phyloP scores from a whole-genome alignment of 2,113 vertebrate species.

The Atherinomorus stipes region DNA sequence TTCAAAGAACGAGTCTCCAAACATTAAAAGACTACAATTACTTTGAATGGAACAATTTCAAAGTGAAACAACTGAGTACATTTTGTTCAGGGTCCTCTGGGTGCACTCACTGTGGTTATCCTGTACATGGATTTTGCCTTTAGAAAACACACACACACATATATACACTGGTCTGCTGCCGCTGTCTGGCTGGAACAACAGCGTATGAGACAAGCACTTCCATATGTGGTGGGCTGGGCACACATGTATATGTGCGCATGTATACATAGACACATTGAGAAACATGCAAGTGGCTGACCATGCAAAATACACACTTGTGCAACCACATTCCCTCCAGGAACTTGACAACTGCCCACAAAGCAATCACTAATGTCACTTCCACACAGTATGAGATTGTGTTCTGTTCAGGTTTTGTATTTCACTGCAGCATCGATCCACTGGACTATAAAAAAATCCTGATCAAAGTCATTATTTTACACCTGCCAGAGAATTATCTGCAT shows the following conservation, averaged over 20 bases:
- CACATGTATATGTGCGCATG: constrained; percentile 27
- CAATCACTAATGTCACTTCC: constrained; percentile 49
- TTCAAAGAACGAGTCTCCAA: constrained; percentile 27
- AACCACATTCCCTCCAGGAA: constrained; percentile 55
- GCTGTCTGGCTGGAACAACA: constrained; percentile 78
- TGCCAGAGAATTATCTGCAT: neutral
- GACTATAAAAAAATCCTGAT: constrained; percentile 16
- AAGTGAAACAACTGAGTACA: constrained; percentile 15
- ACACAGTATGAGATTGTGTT: constrained; percentile 46
- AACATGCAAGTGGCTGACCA: constrained; percentile 41
- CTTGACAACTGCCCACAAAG: constrained; percentile 59
- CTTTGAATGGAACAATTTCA: constrained; percentile 18
- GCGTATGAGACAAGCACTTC: constrained; percentile 79
- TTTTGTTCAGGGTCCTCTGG: constrained; percentile 41
- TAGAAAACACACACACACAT: constrained; percentile 15
- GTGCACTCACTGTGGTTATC: constrained; percentile 40
- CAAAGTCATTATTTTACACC: neutral
- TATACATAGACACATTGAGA: constrained; percentile 35
- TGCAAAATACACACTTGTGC: constrained; percentile 50
- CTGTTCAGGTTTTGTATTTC: constrained; percentile 42
- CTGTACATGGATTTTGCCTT: constrained; percentile 37
- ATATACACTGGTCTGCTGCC: constrained; percentile 35
- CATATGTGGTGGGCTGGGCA: constrained; percentile 75
- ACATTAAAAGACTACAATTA: constrained; percentile 7
- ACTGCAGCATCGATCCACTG: constrained; percentile 27